phyloP scores from a whole-genome alignment of 2,113 vertebrate genomes.

The Podocnemis expansa region DNA sequence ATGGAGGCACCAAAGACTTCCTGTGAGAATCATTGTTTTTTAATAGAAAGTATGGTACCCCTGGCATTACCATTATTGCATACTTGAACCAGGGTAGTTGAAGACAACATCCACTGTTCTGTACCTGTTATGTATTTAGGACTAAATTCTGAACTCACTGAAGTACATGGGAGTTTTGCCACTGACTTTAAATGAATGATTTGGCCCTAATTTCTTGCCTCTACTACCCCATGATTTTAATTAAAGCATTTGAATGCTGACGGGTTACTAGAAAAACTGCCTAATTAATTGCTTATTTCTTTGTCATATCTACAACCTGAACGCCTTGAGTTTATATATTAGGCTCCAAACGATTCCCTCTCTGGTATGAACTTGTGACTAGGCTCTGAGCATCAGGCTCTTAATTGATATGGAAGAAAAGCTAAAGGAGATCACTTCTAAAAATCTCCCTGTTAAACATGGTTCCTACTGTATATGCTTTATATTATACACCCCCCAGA shows the following conservation, averaged over 20 bases:
- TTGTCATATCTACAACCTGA: conserved; percentile 70
- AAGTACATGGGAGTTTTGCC: conserved; percentile 65
- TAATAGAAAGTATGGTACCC: conserved; percentile 58
- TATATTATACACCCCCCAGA: not conserved
- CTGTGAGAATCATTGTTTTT: conserved; percentile 59
- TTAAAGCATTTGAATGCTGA: conserved; percentile 79
- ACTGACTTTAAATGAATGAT: conserved; percentile 64
- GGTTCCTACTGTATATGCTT: not conserved
- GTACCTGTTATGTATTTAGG: conserved; percentile 65
- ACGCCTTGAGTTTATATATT: conserved; percentile 55
- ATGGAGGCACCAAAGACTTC: conserved; percentile 18
- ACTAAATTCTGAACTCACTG: conserved; percentile 56
- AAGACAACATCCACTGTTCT: conserved; percentile 58
- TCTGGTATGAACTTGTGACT: conserved; percentile 32
- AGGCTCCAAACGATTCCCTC: conserved; percentile 63
- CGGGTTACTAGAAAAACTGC: conserved; percentile 78
- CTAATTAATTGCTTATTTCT: conserved; percentile 82
- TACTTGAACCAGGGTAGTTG: conserved; percentile 69
- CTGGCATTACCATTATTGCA: conserved; percentile 54
- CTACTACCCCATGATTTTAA: conserved; percentile 77
- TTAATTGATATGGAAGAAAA: conserved; percentile 40
- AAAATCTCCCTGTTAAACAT: conserved; percentile 46
- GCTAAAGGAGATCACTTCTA: conserved; percentile 40
- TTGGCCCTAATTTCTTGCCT: conserved; percentile 70
- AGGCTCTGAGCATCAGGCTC: conserved; percentile 39